phyloP scores from a whole-genome alignment of 35 echinoderm and acorn worm species.

The Amphiura filiformis region DNA sequence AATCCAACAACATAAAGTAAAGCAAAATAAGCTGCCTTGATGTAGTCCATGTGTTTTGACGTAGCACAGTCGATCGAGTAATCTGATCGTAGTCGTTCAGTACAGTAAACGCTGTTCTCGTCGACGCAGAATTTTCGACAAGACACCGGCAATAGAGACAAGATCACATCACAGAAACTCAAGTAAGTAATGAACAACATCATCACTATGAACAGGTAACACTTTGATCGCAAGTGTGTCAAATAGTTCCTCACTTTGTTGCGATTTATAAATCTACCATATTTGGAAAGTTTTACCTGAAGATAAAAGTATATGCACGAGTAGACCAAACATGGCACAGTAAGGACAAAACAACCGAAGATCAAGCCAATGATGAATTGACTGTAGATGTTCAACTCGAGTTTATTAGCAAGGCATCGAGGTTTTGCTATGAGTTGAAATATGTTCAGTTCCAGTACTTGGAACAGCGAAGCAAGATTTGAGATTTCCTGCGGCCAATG shows the following conservation, averaged over 20 bases:
- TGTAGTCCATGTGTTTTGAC: background rate
- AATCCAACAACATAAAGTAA: slow-evolving; percentile 28
- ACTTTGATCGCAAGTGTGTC: background rate
- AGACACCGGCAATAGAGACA: no score
- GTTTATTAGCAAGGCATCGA: slow-evolving; percentile 16
- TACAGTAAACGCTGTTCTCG: background rate
- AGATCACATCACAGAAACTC: no score
- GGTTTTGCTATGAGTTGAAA: slow-evolving; percentile 25
- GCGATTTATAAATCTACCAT: background rate
- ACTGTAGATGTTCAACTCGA: slow-evolving; percentile 7
- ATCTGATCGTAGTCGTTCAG: no score
- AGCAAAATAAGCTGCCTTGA: background rate
- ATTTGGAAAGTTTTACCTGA: background rate
- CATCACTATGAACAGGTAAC: slow-evolving; percentile 12
- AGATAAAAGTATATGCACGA: background rate
- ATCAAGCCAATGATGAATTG: slow-evolving; percentile 11
- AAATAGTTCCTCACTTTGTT: background rate
- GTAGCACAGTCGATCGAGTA: slow-evolving; percentile 12
- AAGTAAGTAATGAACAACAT: slow-evolving; percentile 36
- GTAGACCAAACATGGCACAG: background rate
- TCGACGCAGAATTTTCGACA: slow-evolving; percentile 24
- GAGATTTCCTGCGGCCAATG: background rate
- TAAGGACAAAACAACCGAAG: background rate
- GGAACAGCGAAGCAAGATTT: background rate
- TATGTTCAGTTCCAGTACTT: slow-evolving; percentile 10